Evolutionary conservation across 2,797 vertebrate species (phyloP).

Genomic region (Meriones psammophilus): DNA sequence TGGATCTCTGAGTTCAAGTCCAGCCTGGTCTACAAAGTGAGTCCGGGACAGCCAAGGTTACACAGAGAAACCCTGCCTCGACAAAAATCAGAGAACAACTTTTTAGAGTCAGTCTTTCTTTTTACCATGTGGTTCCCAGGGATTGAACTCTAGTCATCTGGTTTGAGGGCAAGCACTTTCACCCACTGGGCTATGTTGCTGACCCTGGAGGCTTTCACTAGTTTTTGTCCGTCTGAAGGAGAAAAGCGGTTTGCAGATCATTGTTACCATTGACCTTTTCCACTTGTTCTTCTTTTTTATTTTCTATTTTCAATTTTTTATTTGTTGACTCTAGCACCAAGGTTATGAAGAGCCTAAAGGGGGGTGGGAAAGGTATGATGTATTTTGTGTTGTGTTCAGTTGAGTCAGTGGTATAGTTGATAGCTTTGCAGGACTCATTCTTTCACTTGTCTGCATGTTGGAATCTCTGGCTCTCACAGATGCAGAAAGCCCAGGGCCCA

Average conservation of each 20-base stretch:
- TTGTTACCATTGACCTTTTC: background rate
- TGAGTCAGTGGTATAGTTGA: background rate
- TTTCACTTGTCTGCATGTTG: background rate
- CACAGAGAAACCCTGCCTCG: too few relatives aligned
- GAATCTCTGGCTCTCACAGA: constrained; percentile 13
- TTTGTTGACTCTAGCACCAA: constrained; percentile 3
- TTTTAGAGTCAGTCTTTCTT: background rate
- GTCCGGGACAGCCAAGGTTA: too few relatives aligned
- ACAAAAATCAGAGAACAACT: background rate
- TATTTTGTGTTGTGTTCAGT: background rate
- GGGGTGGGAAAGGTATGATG: background rate
- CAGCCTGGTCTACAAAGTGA: too few relatives aligned
- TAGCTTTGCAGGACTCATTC: background rate
- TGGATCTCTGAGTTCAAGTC: too few relatives aligned
- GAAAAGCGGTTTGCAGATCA: constrained; percentile 20
- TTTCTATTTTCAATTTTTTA: background rate
- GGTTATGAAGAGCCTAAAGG: background rate
- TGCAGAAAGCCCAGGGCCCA: background rate
- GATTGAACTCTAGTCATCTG: background rate
- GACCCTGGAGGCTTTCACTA: background rate
- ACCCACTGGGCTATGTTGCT: background rate
- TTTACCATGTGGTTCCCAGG: background rate
- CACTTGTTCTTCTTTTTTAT: background rate
- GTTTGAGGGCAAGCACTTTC: background rate
- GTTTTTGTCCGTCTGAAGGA: background rate